Base-by-base conservation (phyloP, 1,140 invertebrate species). In the Lutraria rhynchaena region DNA sequence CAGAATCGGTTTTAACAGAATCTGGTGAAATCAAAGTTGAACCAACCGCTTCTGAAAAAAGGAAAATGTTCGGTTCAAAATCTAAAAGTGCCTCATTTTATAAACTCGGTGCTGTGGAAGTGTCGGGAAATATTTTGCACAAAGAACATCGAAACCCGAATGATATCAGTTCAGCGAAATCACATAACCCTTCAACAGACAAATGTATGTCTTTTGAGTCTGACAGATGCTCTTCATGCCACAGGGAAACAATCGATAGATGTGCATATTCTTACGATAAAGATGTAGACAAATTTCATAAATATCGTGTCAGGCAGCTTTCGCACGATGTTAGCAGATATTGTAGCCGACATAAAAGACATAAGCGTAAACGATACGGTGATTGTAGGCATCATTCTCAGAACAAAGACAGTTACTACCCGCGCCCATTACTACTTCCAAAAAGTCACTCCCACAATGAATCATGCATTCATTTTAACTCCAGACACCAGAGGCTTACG, bases 11-110 rank as follows among this genome's bases (percentile, higher is more conserved):
- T 31, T 17, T 22, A 0, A 31, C 44, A 17, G 51, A 77, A 19
- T 5, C 29, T 11, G 67, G 29, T 27, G 2, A 49, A 0, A 29
- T 58, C 13, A 27, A 33, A 53, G 2, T 19, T n/a, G 13, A 17
- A 5, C 15, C 57, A 35, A 49, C 67, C 5, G 78, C 78, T 7
- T 41, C 51, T 11, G 57, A 27, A 27, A 81, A 41, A 55, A 24
- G 78, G n/a, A 73, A 55, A 31, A 55, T 44, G 46, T 81, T 73
- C 60, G 41, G 57, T 41, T 71, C 78, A 19, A 77, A 77, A 22
- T 29, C 46, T 13, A 73, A 81, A 53, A 81, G 78, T 35, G 29
- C 69, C 0, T 73, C 69, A 15, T 63, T 67, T 65, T 74, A 73
- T 81, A 65, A 73, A 29, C n/a, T 69, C 1, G 27, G 74, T 57